Base-by-base conservation (phyloP, 2,797 vertebrate genomes). In the Galagoides demidoff region DNA sequence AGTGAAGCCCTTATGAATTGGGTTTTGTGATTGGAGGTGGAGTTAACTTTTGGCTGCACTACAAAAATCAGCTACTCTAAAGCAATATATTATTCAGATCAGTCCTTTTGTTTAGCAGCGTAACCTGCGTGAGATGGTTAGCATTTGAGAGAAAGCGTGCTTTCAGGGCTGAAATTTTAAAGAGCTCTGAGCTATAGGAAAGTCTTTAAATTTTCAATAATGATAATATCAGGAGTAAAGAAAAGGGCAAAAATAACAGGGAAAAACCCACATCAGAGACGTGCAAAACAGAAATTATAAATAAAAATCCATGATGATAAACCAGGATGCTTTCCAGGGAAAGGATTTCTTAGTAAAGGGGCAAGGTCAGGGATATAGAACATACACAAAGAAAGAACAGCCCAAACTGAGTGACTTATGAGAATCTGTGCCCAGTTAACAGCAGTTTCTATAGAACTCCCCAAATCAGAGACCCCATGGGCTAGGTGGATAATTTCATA, bases 291-390 rank as follows among this genome's bases (percentile, higher is more conserved):
- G 1, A 12, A 81, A 11, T 59, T 16, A 20, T 20, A 49, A 68
- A 31, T 55, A 68, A 85, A 61, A 57, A 34, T 17, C 1, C 13
- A 22, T 43, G n/a, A 81, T 19, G 27, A 76, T 16, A 27, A 11
- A 66, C 7, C 45, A 12, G 0, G 7, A 3, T 7, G 61, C 0
- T 68, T 45, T 23, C 13, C 2, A 13, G 57, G 1, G 6, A 14
- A 90, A 81, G 71, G 1, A 5, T 57, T 83, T 63, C 22, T 23
- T 22, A 45, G 74, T 0, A 66, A 22, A 43, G 0, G 31, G 83
- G 0, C 3, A 70, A 89, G 19, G 17, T 7, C 25, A 89, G 2
- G 8, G 68, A 13, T 31, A 87, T 4, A 37, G 5, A 27, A 63
- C 7, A 10, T 31, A 0, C 0, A 11, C 11, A 5, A 83, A 6